These are phyloP conservation scores for Cordilura impudica DNA, from an alignment of 2,888 invertebrate species.

Conservation along the genomic window DNA sequence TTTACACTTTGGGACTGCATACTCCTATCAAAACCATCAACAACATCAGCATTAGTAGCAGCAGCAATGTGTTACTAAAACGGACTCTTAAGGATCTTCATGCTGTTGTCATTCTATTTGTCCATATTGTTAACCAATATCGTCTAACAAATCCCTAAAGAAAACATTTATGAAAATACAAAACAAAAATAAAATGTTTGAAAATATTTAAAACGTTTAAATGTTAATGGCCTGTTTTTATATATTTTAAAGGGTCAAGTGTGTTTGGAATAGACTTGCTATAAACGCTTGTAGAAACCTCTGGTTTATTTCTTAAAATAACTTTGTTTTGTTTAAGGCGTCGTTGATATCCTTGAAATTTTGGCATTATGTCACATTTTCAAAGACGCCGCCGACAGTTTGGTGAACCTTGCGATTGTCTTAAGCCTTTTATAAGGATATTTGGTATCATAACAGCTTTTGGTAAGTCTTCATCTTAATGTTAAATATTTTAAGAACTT, in stretches of 20 bases:
- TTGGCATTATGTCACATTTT: constrained; percentile 69
- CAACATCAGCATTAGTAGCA: constrained; percentile 3
- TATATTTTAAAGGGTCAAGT: constrained; percentile 47
- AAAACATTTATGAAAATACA: constrained; percentile 15
- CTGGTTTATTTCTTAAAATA: background rate
- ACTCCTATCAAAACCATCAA: constrained; percentile 3
- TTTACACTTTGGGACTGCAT: constrained; percentile 51
- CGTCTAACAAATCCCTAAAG: constrained; percentile 38
- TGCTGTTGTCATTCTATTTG: background rate
- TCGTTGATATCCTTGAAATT: constrained; percentile 44
- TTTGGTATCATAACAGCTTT: constrained; percentile 76
- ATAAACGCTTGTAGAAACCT: background rate
- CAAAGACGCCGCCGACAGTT: constrained; percentile 74
- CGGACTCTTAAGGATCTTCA: background rate
- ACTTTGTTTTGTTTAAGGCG: background rate
- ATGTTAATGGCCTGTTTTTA: constrained; percentile 55
- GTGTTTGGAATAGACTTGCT: background rate
- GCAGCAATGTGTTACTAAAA: background rate
- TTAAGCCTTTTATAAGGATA: constrained; percentile 76
- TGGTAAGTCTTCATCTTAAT: constrained; percentile 70
- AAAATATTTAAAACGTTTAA: constrained; percentile 3
- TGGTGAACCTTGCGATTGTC: constrained; percentile 75
- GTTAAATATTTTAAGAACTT: background rate
- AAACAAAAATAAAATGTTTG: background rate
- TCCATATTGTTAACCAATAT: constrained; percentile 26